Conservation (phyloP, 2,888 invertebrate genomes). For the Eubasilissa splendida region DNA sequence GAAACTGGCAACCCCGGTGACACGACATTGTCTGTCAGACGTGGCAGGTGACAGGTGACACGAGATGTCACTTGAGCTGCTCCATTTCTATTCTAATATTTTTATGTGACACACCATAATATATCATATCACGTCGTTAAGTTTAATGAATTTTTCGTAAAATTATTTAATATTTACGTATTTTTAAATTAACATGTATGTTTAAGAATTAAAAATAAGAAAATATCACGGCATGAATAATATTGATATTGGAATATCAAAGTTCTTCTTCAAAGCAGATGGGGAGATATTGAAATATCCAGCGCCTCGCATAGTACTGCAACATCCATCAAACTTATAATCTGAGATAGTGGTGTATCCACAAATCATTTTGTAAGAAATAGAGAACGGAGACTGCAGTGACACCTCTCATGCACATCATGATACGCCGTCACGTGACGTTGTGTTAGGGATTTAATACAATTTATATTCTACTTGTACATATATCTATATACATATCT, state of each 20-base stretch:
- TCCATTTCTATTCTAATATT: too few species aligned
- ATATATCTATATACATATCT: too few species aligned
- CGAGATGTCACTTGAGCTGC: constrained; percentile 20
- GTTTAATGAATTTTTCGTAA: too few species aligned
- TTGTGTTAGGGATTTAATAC: not conserved
- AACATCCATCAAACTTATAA: constrained; percentile 20
- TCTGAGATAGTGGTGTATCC: constrained; percentile 1
- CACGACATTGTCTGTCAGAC: constrained; percentile 18
- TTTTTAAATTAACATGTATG: too few species aligned
- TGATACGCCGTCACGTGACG: not conserved
- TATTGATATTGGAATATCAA: too few species aligned
- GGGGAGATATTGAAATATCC: not conserved
- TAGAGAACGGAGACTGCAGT: constrained; percentile 2
- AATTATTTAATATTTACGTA: too few species aligned
- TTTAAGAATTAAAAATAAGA: too few species aligned
- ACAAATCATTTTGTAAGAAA: constrained; percentile 17
- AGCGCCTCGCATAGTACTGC: not conserved
- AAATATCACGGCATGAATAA: too few species aligned
- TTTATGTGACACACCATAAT: too few species aligned
- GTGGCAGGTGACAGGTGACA: constrained; percentile 27
- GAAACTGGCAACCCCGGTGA: constrained; percentile 5
- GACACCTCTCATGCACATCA: not conserved
- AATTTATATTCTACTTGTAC: too few species aligned
- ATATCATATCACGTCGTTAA: too few species aligned
- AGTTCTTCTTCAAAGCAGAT: too few species aligned